These are phyloP conservation scores for Irena cyanogastra DNA, from an alignment of 2,113 vertebrate genomes.

Conservation along the genomic window DNA sequence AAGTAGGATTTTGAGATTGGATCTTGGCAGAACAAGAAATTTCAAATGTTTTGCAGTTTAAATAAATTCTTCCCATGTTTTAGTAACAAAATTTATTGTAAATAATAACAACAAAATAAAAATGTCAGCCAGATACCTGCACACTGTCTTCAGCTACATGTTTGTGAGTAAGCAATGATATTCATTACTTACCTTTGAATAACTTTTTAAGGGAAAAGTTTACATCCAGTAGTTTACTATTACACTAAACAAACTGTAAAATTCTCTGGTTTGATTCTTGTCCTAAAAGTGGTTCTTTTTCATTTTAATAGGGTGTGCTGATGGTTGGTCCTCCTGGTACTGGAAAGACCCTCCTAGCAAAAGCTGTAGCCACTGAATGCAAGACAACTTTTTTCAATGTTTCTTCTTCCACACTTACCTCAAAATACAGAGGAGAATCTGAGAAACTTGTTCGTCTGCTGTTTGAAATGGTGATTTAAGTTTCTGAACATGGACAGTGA, in stretches of 20 bases:
- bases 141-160: background rate
- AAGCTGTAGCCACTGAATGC: conserved; percentile 97
- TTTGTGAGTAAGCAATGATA: background rate
- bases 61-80: background rate
- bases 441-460: conserved; percentile 96
- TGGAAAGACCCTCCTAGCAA: conserved; percentile 93
- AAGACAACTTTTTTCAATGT: conserved; percentile 98
- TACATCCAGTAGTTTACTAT: background rate
- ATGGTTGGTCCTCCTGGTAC: conserved; percentile 98
- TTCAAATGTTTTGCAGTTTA: background rate
- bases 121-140: background rate
- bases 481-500: background rate
- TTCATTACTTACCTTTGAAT: background rate
- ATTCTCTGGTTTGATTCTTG: background rate
- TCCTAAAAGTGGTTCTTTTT: background rate
- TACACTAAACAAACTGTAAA: background rate
- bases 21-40: background rate
- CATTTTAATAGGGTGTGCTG: conserved; percentile 83
- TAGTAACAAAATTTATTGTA: background rate
- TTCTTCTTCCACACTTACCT: conserved; percentile 95
- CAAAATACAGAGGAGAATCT: conserved; percentile 97
- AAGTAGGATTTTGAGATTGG: background rate
- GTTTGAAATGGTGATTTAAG: conserved; percentile 91
- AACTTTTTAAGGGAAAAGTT: background rate
- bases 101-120: background rate